A percentile compares a stretch with the other conserved stretches of the same genome.
Conservation (phyloP, 2,113 vertebrate genomes). For the Charadrius vociferus region DNA sequence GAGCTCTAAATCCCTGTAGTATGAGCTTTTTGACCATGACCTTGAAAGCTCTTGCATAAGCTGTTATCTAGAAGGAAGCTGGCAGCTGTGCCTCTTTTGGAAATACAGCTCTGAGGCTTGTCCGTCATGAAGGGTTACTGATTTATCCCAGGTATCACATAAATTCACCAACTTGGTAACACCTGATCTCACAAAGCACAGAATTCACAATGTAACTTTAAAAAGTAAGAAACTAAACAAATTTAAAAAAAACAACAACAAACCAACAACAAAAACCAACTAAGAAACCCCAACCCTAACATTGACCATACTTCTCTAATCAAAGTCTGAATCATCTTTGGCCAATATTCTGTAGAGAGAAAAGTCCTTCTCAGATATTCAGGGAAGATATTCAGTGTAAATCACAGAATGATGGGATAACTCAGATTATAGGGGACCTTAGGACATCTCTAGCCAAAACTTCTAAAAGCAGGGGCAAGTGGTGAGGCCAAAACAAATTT, state of each 20-base stretch:
- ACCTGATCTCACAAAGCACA: neutral
- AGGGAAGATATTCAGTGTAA: neutral
- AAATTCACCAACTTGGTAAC: neutral
- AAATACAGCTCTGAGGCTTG: neutral
- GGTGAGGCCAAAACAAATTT: neutral
- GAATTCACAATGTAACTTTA: neutral
- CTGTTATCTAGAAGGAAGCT: neutral
- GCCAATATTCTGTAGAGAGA: neutral
- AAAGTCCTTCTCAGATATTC: neutral
- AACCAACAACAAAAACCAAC: neutral
- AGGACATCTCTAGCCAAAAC: neutral
- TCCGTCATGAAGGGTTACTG: neutral
- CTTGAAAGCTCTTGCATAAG: neutral
- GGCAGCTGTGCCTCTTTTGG: neutral
- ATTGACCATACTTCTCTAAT: neutral
- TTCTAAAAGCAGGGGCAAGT: neutral
- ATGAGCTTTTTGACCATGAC: neutral
- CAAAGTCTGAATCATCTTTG: neutral
- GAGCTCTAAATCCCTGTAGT: neutral
- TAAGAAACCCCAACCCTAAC: neutral
- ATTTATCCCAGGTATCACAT: neutral
- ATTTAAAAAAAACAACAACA: neutral
- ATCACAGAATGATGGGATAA: neutral
- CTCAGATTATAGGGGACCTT: neutral
- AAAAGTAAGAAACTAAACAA: neutral